Evolutionary conservation across 2,888 invertebrate genomes (phyloP).

Genomic region (Scaeva pyrastri): DNA sequence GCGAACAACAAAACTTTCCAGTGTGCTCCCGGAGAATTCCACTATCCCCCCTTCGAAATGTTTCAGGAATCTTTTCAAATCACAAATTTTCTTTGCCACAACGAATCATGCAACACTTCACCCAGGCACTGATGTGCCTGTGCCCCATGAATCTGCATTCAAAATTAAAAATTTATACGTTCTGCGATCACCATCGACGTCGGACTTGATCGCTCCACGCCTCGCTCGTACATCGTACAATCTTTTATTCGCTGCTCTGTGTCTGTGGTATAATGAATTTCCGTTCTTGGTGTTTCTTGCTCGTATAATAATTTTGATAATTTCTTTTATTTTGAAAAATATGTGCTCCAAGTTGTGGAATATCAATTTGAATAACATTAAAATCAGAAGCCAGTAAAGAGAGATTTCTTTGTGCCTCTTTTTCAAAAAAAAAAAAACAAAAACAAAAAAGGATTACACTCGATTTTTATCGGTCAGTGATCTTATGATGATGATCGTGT

Average conservation of each 20-base stretch:
- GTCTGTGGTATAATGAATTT: conserved; percentile 45
- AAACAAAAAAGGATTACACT: conserved; percentile 8
- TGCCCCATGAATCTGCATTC: conserved; percentile 46
- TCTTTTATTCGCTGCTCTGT: conserved; percentile 6
- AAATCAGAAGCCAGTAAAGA: conserved; percentile 43
- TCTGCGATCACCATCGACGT: conserved; percentile 76
- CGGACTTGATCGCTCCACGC: conserved; percentile 64
- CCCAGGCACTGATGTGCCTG: conserved; percentile 1
- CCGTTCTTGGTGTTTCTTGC: conserved; percentile 33
- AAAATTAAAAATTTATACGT: conserved; percentile 70
- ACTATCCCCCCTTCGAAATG: conserved; percentile 6
- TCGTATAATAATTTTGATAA: conserved; percentile 3
- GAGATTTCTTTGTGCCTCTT: conserved; percentile 56
- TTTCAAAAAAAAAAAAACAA: not conserved
- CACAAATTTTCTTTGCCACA: conserved; percentile 29
- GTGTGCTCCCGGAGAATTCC: conserved; percentile 6
- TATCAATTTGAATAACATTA: not conserved
- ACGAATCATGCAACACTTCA: conserved; percentile 56
- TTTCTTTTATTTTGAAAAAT: conserved; percentile 10
- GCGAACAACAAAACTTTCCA: conserved; percentile 15
- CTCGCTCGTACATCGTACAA: not conserved
- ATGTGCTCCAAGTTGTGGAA: not conserved
- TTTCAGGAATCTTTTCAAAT: conserved; percentile 36
- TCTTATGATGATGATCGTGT: conserved; percentile 50
- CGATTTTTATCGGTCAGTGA: conserved; percentile 57